Base-by-base conservation (phyloP, 1,140 invertebrate species). In the Asbolus verrucosus region DNA sequence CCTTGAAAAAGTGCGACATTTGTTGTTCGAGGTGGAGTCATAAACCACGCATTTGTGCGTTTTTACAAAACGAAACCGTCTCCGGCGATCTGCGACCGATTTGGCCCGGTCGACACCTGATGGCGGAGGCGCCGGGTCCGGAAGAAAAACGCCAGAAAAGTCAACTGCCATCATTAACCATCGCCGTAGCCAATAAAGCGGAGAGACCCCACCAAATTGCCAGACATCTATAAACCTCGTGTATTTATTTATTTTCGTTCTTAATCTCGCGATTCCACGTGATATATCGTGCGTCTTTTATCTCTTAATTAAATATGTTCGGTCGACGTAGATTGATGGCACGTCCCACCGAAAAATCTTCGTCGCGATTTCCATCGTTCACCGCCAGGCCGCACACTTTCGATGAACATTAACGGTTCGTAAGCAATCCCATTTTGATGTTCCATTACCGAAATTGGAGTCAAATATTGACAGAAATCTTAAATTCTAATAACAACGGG, bases 381-480 rank as follows among this genome's bases (percentile, higher is more conserved):
- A n/a, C n/a, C n/a, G n/a, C n/a, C n/a, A n/a, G n/a, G n/a, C n/a
- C n/a, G n/a, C n/a, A n/a, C n/a, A n/a, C n/a, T n/a, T n/a, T n/a
- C n/a, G n/a, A n/a, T n/a, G n/a, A n/a, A n/a, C n/a, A n/a, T 41
- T 41, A 3, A 41, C 15, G 3, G 15, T n/a, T n/a, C n/a, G n/a
- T 6, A 14, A 46, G 11, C 5, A 46, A 46, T 16, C 19, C 43
- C 9, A 46, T 16, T 46, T 46, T 75, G 75, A 76, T 71, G 67
- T 74, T 69, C 76, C 76, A 78, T 78, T 78, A 77, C 70, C 65
- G 72, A 75, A 78, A 76, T 76, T 78, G 72, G 70, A 74, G 62
- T 73, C 74, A 76, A 78, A 78, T 78, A 78, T 78, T 78, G 77
- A 78, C 75, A 74, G 68, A 72, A 76, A 78, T 77, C 77, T 76